Evolutionary conservation across 2,888 invertebrate species (phyloP).

Genomic region (Gymnosoma rotundatum): DNA sequence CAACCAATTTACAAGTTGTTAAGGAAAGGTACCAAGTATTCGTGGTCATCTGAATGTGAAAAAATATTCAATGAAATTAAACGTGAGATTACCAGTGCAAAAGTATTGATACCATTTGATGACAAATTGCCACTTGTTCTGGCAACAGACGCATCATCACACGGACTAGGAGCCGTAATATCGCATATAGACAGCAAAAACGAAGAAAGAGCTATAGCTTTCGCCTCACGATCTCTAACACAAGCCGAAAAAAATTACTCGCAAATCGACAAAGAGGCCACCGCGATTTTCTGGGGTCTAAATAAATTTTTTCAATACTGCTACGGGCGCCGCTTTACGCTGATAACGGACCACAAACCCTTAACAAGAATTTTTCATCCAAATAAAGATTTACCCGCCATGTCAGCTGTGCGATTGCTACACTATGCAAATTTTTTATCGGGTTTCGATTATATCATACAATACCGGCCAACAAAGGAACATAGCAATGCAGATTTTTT

Average conservation of each 20-base stretch:
- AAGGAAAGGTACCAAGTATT: not conserved
- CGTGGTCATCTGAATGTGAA: constrained; percentile 3
- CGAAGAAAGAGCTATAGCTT: constrained; percentile 53
- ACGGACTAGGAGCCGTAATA: constrained; percentile 54
- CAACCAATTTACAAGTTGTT: constrained; percentile 19
- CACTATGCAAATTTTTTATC: constrained; percentile 64
- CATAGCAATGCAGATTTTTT: constrained; percentile 64
- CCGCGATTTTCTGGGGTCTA: constrained; percentile 43
- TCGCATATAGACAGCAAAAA: constrained; percentile 43
- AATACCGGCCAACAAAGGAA: constrained; percentile 49
- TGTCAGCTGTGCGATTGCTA: constrained; percentile 55
- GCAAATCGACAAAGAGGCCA: constrained; percentile 59
- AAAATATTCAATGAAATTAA: constrained; percentile 23
- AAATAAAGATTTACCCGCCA: constrained; percentile 60
- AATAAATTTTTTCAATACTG: constrained; percentile 33
- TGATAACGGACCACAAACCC: constrained; percentile 63
- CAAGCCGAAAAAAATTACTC: constrained; percentile 64
- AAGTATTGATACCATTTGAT: constrained; percentile 16
- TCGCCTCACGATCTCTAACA: constrained; percentile 57
- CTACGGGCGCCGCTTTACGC: constrained; percentile 40
- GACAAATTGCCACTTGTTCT: constrained; percentile 20
- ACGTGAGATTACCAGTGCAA: constrained; percentile 14
- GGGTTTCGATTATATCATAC: constrained; percentile 58
- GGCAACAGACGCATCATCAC: constrained; percentile 59
- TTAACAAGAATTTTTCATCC: constrained; percentile 62